Conservation (phyloP, 2,797 vertebrate species). For the Loris lydekkerianus region DNA sequence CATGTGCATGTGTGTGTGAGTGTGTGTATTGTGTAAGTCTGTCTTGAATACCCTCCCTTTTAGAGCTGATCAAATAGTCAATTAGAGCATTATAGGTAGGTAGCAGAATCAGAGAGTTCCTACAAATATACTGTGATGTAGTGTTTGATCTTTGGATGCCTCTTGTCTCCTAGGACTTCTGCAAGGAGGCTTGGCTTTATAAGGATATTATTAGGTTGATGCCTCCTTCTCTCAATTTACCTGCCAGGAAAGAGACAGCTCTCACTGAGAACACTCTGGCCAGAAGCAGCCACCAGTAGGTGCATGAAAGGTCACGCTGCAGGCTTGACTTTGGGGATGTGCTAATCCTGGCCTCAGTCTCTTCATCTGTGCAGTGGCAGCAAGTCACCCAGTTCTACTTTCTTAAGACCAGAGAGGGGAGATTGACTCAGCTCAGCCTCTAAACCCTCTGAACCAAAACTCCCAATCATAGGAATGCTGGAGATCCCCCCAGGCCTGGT, state of each 20-base stretch:
- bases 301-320: not conserved
- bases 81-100: conserved; percentile 88
- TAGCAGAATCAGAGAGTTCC: conserved; percentile 87
- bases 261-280: conserved; percentile 26
- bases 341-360: conserved; percentile 28
- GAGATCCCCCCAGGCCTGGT: conserved; percentile 59
- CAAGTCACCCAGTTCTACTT: not conserved
- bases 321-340: not conserved
- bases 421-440: not conserved
- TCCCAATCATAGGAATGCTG: not conserved
- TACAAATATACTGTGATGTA: conserved; percentile 88
- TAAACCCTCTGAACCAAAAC: not conserved
- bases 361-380: conserved; percentile 10
- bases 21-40: not conserved
- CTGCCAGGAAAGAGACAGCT: conserved; percentile 77
- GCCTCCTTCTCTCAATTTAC: conserved; percentile 84
- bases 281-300: not conserved
- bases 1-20: not conserved
- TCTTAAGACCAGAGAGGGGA: conserved; percentile 30
- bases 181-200: conserved; percentile 85
- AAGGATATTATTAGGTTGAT: conserved; percentile 87
- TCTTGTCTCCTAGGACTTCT: conserved; percentile 87
- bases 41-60: conserved; percentile 81
- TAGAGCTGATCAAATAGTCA: conserved; percentile 89
- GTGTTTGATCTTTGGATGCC: conserved; percentile 89